phyloP scores from a whole-genome alignment of 1,140 invertebrate species.

The Bombus consobrinus region DNA sequence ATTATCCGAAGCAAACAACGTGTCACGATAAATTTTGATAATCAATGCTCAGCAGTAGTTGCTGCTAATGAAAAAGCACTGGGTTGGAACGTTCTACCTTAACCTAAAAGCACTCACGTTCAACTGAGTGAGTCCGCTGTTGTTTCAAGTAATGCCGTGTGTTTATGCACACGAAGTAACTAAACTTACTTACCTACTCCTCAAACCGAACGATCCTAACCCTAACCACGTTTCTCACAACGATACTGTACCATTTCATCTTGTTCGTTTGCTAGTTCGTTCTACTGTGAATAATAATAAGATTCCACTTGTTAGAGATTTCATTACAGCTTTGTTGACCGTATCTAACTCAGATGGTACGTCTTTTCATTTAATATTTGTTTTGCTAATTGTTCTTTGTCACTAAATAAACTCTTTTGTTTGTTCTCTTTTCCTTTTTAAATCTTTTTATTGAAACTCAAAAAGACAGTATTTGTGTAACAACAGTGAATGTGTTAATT shows the following conservation, averaged over 20 bases:
- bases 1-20: too few species aligned
- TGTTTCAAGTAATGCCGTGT: constrained; percentile 73
- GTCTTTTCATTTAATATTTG: background rate
- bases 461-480: too few species aligned
- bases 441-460: background rate
- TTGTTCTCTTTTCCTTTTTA: background rate
- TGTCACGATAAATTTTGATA: background rate
- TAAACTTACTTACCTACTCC: constrained; percentile 70
- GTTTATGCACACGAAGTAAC: constrained; percentile 76
- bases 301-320: constrained; percentile 78
- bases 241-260: constrained; percentile 36
- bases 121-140: constrained; percentile 53
- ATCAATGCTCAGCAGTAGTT: background rate
- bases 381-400: background rate
- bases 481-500: too few species aligned
- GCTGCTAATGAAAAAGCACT: background rate
- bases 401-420: background rate
- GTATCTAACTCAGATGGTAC: constrained; percentile 31
- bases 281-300: constrained; percentile 75
- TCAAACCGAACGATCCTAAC: constrained; percentile 64
- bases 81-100: background rate
- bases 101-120: constrained; percentile 39
- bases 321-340: constrained; percentile 77
- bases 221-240: constrained; percentile 38
- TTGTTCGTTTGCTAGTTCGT: constrained; percentile 47